phyloP scores from a whole-genome alignment of 53 echinoderm and acorn worm species.

The Holothuria leucospilota region DNA sequence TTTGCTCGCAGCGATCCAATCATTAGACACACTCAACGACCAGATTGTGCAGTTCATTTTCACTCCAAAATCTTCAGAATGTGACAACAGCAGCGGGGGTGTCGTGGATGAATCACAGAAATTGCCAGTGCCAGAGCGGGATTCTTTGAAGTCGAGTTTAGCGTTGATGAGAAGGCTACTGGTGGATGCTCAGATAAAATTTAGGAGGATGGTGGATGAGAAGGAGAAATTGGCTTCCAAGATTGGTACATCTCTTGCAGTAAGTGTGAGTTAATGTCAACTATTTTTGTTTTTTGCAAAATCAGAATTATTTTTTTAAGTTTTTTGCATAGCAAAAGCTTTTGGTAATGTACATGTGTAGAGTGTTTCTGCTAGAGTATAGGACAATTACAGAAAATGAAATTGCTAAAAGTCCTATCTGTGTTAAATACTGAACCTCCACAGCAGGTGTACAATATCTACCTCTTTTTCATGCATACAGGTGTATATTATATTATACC shows the following conservation, averaged over 20 bases:
- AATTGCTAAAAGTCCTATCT: too few species aligned
- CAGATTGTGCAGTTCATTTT: conserved; percentile 97
- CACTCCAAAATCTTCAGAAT: conserved; percentile 88
- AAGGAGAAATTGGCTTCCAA: conserved; percentile 77
- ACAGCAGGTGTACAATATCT: too few species aligned
- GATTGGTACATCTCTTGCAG: conserved; percentile 74
- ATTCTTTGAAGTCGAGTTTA: conserved; percentile 91
- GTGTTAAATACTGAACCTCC: too few species aligned
- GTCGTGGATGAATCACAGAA: conserved; percentile 56
- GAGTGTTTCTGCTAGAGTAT: too few species aligned
- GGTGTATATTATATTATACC: too few species aligned
- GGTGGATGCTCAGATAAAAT: conserved; percentile 94
- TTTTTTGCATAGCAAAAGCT: too few species aligned
- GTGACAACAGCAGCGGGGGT: conserved; percentile 67
- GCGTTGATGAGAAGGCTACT: conserved; percentile 92
- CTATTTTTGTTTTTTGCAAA: too few species aligned
- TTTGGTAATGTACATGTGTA: too few species aligned
- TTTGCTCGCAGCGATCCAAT: conserved; percentile 84
- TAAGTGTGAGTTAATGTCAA: conserved; percentile 27
- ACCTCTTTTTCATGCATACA: too few species aligned
- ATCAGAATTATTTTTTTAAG: too few species aligned
- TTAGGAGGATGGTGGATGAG: conserved; percentile 88
- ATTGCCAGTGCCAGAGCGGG: conserved; percentile 67
- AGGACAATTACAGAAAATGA: too few species aligned
- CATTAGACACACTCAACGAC: conserved; percentile 91